Evolutionary conservation across 2,888 invertebrate species (phyloP), one percentile per base, ranked within the genome.

Genomic region (Choristoneura rosaceana): DNA sequence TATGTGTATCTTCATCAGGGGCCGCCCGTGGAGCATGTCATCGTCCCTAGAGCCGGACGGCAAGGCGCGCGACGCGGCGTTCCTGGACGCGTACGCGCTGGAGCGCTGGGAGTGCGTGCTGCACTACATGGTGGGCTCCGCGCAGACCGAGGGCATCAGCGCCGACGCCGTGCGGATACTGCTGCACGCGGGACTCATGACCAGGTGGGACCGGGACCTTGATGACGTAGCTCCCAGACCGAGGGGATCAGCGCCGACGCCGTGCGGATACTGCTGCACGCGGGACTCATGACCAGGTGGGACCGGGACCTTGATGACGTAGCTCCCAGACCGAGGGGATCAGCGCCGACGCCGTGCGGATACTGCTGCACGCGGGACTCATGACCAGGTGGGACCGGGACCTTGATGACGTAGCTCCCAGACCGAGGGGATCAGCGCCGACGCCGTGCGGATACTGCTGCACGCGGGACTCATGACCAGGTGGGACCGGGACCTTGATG

Each of bases 51-150:
- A 98, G 81, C 96, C 96, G 3, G 99, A 99, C 84, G 96, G 96
- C 45, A 98, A 98, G 89, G 97, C 97, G 0, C 95, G 98, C 69
- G 98, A 99, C 85, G 95, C 97, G 4, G 95, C 96, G 0, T 98
- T 98, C 90, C 93, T 99, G 25, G 99, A 99, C 88, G 95, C 96
- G 7, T 99, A 99, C 87, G 98, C 99, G 0, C 94, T 97, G 85
- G 98, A 98, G 85, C 95, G 99, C 70, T 99, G 99, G 99, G 98
- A 99, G 90, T 99, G 99, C 86, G 98, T 99, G 15, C 95, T 99
- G 25, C 99, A 99, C 90, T 99, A 98, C 87, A 98, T 99, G 98
- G 98, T 98, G 83, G 99, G 98, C 61, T 97, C 97, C 43, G 96
- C 97, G 70, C 98, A 97, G 87, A 97, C 97, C 47, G 98, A 98